phyloP scores from a whole-genome alignment of 2,797 vertebrate genomes.

The Carduelis carduelis region DNA sequence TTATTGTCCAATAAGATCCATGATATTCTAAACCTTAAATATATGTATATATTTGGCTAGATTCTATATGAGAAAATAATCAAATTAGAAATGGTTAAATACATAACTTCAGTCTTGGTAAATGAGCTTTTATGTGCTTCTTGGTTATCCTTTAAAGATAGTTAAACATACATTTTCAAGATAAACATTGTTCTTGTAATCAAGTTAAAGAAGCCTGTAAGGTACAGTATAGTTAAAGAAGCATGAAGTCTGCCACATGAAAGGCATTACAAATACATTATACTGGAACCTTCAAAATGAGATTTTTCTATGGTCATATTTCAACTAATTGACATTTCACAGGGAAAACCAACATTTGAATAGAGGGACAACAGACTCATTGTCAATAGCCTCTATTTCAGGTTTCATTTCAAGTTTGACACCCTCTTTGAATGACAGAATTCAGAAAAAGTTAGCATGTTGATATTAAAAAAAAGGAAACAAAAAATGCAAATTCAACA shows the following conservation, averaged over 20 bases:
- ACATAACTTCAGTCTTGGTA: neutral
- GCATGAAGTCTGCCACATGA: neutral
- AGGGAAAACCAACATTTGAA: neutral
- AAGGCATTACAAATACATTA: neutral
- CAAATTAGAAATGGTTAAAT: neutral
- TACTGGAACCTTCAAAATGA: neutral
- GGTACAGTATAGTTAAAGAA: neutral
- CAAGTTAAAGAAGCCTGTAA: neutral
- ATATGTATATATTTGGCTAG: neutral
- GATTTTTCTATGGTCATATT: neutral
- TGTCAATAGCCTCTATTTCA: neutral
- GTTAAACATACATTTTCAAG: neutral
- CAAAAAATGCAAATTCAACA: neutral
- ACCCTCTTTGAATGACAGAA: neutral
- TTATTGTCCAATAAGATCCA: neutral
- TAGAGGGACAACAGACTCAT: neutral
- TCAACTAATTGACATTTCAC: neutral
- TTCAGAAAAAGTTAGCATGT: neutral
- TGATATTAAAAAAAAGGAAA: neutral
- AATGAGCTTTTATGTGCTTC: neutral
- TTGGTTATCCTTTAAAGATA: neutral
- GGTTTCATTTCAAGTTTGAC: neutral
- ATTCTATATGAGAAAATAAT: neutral
- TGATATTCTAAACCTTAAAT: neutral
- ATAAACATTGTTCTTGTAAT: neutral